A percentile compares a stretch with the other conserved stretches of the same genome.
Conservation (phyloP, 2,888 invertebrate species). For the Oithona nana region DNA sequence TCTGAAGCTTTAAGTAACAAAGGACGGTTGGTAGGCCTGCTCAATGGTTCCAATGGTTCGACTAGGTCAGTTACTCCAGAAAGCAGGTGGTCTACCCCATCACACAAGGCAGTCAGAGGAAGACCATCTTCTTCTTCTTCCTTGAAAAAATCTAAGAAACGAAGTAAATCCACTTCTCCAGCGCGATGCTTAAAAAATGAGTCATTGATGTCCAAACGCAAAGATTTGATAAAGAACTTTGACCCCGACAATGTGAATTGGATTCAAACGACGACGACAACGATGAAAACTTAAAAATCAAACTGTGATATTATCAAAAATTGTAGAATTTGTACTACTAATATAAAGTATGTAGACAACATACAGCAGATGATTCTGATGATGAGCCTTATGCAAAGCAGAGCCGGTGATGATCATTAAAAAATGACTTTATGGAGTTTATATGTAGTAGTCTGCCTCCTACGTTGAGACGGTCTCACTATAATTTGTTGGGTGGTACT, state of each 20-base stretch:
- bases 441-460: no score
- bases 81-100: background rate
- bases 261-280: no score
- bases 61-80: background rate
- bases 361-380: no score
- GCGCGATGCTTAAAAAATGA: background rate
- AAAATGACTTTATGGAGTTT: no score
- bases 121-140: background rate
- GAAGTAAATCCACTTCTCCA: conserved; percentile 12
- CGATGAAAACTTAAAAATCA: no score
- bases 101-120: background rate
- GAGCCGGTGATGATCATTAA: no score
- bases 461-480: no score
- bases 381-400: no score
- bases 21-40: background rate
- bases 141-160: background rate
- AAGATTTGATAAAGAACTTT: conserved; percentile 10
- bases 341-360: no score
- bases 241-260: conserved; percentile 3
- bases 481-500: no score
- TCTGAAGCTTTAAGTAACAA: background rate
- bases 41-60: background rate
- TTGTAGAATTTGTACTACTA: no score
- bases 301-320: no score
- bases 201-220: background rate